phyloP scores from a whole-genome alignment of 2,797 vertebrate genomes.

The Aythya fuligula region DNA sequence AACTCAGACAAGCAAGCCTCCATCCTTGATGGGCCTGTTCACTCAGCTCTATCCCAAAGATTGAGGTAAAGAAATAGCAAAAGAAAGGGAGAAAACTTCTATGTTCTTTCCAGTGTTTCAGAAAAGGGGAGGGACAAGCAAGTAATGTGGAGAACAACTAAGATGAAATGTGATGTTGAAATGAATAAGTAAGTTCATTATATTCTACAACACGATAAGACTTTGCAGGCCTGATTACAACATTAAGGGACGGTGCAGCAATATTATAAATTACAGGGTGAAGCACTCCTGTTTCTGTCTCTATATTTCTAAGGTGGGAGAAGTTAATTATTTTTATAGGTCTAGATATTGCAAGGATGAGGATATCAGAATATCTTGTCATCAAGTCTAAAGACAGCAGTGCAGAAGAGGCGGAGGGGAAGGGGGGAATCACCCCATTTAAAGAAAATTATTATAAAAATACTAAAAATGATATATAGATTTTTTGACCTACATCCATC shows the following conservation, averaged over 20 bases:
- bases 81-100: slow-evolving; percentile 11
- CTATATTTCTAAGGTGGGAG: slow-evolving; percentile 75
- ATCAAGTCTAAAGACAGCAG: slow-evolving; percentile 51
- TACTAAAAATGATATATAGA: slow-evolving; percentile 70
- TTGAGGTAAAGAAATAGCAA: neutral
- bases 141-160: slow-evolving; percentile 58
- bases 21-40: neutral
- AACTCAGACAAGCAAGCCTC: neutral
- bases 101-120: neutral
- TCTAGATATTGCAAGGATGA: slow-evolving; percentile 72
- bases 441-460: slow-evolving; percentile 75
- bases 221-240: slow-evolving; percentile 70
- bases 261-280: slow-evolving; percentile 78
- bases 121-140: slow-evolving; percentile 8
- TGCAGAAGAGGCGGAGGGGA: neutral
- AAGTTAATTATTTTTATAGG: slow-evolving; percentile 83
- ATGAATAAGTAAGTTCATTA: slow-evolving; percentile 78
- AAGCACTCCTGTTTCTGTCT: slow-evolving; percentile 72
- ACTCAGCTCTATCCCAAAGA: neutral
- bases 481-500: slow-evolving; percentile 77
- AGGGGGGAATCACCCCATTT: neutral
- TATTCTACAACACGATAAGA: slow-evolving; percentile 74
- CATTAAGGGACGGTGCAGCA: slow-evolving; percentile 66
- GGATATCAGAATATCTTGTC: slow-evolving; percentile 64
- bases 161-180: slow-evolving; percentile 71